Percentiles rank a stretch among this genome's conserved stretches.
phyloP scores from a whole-genome alignment of 2,888 invertebrate species.

The Agrochola lota region DNA sequence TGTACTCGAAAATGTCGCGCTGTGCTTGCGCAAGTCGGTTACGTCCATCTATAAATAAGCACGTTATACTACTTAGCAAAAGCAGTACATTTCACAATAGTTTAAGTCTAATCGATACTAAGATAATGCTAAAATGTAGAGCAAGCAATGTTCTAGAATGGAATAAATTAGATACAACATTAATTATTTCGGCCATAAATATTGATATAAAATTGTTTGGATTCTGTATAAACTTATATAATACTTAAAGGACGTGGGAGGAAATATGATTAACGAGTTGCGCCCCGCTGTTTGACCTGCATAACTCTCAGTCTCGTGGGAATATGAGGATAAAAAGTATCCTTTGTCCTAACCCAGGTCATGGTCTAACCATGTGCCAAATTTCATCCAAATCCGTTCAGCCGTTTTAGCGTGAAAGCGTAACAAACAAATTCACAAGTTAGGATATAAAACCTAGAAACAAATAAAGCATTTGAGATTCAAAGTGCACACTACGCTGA shows the following conservation, averaged over 20 bases:
- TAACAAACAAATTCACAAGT: too few relatives aligned
- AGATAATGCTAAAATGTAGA: slow-evolving; percentile 60
- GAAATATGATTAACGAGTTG: slow-evolving; percentile 6
- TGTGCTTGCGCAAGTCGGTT: slow-evolving; percentile 82
- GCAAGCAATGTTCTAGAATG: slow-evolving; percentile 39
- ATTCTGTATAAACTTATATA: slow-evolving; percentile 5
- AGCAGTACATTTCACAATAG: slow-evolving; percentile 64
- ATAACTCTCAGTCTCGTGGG: too few relatives aligned
- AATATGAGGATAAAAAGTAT: too few relatives aligned
- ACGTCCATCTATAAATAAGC: slow-evolving; percentile 78
- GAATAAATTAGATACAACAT: slow-evolving; percentile 51
- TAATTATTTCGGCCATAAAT: slow-evolving; percentile 53
- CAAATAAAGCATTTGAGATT: slow-evolving; percentile 24
- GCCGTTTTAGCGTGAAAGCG: too few relatives aligned
- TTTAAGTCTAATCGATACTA: slow-evolving; percentile 49
- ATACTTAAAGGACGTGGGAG: slow-evolving; percentile 15
- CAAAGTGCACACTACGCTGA: neutral
- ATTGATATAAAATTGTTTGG: slow-evolving; percentile 35
- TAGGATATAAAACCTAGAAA: slow-evolving; percentile 3
- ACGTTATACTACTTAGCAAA: slow-evolving; percentile 60
- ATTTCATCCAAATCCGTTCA: too few relatives aligned
- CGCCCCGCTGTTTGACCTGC: too few relatives aligned
- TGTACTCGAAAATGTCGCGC: slow-evolving; percentile 87
- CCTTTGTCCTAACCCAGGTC: too few relatives aligned
- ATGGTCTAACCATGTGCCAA: too few relatives aligned